phyloP scores from a whole-genome alignment of 2,113 vertebrate genomes.

The Clarias macrocephalus region DNA sequence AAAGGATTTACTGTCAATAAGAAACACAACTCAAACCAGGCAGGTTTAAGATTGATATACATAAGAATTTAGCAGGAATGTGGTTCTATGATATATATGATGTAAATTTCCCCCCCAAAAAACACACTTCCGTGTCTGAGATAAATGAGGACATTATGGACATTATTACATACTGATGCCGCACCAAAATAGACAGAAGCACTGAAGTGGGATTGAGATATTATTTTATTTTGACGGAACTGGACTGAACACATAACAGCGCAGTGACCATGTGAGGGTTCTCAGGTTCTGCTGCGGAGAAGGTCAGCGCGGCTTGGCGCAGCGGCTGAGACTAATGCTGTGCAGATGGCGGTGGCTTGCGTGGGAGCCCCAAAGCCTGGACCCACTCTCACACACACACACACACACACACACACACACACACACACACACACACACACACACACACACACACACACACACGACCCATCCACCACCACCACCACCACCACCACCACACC shows the following conservation, averaged over 20 bases:
- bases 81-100: not conserved
- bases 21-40: not conserved
- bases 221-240: constrained; percentile 47
- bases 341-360: constrained; percentile 54
- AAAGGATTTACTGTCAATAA: not conserved
- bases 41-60: not conserved
- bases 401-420: constrained; percentile 11
- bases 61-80: not conserved
- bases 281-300: constrained; percentile 25
- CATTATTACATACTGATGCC: not conserved
- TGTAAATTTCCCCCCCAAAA: not conserved
- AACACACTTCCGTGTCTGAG: not conserved
- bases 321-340: constrained; percentile 50
- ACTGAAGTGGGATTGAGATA: not conserved
- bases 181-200: constrained; percentile 8
- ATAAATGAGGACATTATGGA: not conserved
- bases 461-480: constrained; percentile 10
- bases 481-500: constrained; percentile 39
- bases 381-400: constrained; percentile 16
- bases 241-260: constrained; percentile 36
- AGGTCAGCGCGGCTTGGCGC: constrained; percentile 40
- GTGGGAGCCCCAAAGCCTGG: constrained; percentile 20
- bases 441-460: not conserved
- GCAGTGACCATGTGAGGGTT: constrained; percentile 42
- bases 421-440: not conserved